These are phyloP conservation scores for Lepidocolaptes lacrymiger DNA, from an alignment of 2,797 vertebrate genomes.

Conservation along the genomic window DNA sequence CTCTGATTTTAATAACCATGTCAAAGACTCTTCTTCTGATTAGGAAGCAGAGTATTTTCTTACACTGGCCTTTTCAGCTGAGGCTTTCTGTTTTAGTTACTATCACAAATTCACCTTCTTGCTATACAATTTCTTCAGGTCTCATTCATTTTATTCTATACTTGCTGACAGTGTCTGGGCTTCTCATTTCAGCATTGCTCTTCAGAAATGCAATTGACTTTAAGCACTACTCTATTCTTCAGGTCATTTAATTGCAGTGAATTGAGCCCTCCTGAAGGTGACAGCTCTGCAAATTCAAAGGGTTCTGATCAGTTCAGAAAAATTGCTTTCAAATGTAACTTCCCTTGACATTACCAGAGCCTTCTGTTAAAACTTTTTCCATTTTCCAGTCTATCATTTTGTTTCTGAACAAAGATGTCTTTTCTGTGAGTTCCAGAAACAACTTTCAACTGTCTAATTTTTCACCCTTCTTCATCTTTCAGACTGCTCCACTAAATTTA, in stretches of 20 bases:
- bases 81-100: slow-evolving; percentile 16
- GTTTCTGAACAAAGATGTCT: slow-evolving; percentile 33
- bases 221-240: slow-evolving; percentile 27
- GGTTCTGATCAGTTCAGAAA: slow-evolving; percentile 51
- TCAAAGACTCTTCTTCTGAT: neutral
- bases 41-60: slow-evolving; percentile 2
- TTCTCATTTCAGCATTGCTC: neutral
- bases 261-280: slow-evolving; percentile 17
- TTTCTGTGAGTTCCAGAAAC: neutral
- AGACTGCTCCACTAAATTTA: neutral
- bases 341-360: slow-evolving; percentile 4
- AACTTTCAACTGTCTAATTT: neutral
- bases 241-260: slow-evolving; percentile 66
- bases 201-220: slow-evolving; percentile 52
- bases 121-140: neutral
- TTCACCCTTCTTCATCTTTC: neutral
- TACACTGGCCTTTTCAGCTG: neutral
- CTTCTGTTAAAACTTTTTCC: slow-evolving; percentile 31
- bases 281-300: slow-evolving; percentile 46
- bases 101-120: slow-evolving; percentile 41
- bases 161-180: neutral
- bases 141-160: slow-evolving; percentile 8
- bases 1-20: slow-evolving; percentile 33
- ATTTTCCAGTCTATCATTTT: slow-evolving; percentile 38
- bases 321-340: slow-evolving; percentile 16